phyloP scores from a whole-genome alignment of 2,113 vertebrate genomes.

The Pollimyrus isidori region DNA sequence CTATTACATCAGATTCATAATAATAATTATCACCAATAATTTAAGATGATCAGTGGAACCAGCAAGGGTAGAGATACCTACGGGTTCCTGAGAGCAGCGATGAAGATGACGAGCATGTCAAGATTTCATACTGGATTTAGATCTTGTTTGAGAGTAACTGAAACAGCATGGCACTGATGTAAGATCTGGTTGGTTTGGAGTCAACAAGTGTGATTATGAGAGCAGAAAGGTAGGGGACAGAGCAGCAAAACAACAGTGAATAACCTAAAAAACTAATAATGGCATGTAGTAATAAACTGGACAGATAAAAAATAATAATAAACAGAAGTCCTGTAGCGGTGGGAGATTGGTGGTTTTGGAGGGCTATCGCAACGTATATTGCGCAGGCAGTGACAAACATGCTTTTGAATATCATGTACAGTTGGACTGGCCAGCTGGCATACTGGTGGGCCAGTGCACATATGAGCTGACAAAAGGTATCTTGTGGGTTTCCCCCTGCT shows the following conservation, averaged over 20 bases:
- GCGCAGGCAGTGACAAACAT: background rate
- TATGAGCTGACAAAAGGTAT: background rate
- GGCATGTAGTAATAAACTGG: background rate
- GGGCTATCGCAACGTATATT: background rate
- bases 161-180: background rate
- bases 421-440: background rate
- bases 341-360: background rate
- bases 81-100: background rate
- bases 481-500: background rate
- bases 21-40: background rate
- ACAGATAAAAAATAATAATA: background rate
- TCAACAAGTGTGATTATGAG: background rate
- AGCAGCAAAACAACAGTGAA: background rate
- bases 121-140: background rate
- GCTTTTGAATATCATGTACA: background rate
- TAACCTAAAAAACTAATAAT: background rate
- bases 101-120: background rate
- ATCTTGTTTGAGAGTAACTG: background rate
- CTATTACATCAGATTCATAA: background rate
- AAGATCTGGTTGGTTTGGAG: background rate
- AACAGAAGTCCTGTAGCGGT: background rate
- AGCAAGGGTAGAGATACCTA: background rate
- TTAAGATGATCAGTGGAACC: background rate
- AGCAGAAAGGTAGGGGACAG: background rate
- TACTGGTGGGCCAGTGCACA: background rate